Evolutionary conservation across 2,113 vertebrate species (phyloP).

Genomic region (Lampris incognitus): DNA sequence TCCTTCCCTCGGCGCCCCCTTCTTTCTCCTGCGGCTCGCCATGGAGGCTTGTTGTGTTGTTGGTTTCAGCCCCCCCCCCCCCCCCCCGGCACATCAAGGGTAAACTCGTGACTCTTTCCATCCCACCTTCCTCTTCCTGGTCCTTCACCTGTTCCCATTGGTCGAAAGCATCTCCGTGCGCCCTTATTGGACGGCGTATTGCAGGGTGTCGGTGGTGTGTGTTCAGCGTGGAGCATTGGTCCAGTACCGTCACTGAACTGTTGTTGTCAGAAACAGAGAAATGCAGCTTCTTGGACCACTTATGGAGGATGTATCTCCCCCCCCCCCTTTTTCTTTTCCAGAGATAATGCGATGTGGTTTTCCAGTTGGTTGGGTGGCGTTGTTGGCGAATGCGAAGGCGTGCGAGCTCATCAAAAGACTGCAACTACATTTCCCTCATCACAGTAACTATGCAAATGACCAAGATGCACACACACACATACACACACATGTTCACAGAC

Average conservation of each 20-base stretch:
- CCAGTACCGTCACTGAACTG: constrained; percentile 45
- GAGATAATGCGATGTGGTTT: constrained; percentile 13
- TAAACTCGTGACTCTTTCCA: constrained; percentile 58
- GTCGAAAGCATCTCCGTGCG: constrained; percentile 30
- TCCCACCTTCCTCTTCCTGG: constrained; percentile 73
- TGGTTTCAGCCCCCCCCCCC: constrained; percentile 24
- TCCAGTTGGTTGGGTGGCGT: constrained; percentile 7
- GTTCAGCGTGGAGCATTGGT: constrained; percentile 38
- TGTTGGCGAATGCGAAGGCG: constrained; percentile 18
- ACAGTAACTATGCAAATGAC: constrained; percentile 77
- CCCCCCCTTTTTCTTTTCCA: no score
- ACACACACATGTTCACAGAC: constrained; percentile 73
- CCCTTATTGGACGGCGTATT: constrained; percentile 54
- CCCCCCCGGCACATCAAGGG: constrained; percentile 66
- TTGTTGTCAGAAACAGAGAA: constrained; percentile 53
- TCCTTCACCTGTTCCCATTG: constrained; percentile 53
- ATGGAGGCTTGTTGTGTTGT: constrained; percentile 28
- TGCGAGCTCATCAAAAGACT: constrained; percentile 27
- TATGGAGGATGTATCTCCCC: constrained; percentile 45
- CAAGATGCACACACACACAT: constrained; percentile 75
- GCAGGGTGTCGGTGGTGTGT: constrained; percentile 53
- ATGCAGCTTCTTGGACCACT: constrained; percentile 14
- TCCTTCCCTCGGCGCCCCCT: constrained; percentile 14
- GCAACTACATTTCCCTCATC: constrained; percentile 55
- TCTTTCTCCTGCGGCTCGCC: background rate